Evolutionary conservation across 2,113 vertebrate genomes (phyloP).

Genomic region (Nerophis lumbriciformis): DNA sequence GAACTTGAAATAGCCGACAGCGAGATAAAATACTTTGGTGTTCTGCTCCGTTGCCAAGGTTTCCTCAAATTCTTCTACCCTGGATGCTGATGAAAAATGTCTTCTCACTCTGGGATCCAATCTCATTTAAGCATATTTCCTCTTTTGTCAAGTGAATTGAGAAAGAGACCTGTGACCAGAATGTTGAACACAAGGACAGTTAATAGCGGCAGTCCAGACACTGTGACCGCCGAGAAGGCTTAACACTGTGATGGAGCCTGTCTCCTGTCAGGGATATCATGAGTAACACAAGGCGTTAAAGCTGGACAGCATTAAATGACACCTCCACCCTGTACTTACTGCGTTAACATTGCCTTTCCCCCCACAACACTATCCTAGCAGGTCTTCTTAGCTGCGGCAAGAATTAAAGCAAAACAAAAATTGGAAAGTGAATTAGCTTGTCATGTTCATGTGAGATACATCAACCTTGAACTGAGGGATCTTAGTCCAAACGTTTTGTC

Average conservation of each 20-base stretch:
- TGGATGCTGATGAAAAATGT: slow-evolving; percentile 32
- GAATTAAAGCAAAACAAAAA: not conserved
- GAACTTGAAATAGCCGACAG: slow-evolving; percentile 7
- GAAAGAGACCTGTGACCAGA: slow-evolving; percentile 25
- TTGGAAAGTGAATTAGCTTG: not conserved
- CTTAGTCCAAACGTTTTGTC: slow-evolving; percentile 29
- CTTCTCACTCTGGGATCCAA: slow-evolving; percentile 29
- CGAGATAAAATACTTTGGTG: slow-evolving; percentile 21
- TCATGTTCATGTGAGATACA: not conserved
- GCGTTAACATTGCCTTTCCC: not conserved
- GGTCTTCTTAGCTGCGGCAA: not conserved
- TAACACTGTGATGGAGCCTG: slow-evolving; percentile 16
- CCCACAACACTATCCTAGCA: not conserved
- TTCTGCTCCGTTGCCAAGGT: slow-evolving; percentile 27
- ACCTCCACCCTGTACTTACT: too few species aligned
- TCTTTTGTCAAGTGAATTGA: slow-evolving; percentile 47
- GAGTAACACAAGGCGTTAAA: slow-evolving; percentile 12
- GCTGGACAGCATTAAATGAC: slow-evolving; percentile 11
- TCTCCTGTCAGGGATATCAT: slow-evolving; percentile 12
- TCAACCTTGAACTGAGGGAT: slow-evolving; percentile 18
- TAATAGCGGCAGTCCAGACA: slow-evolving; percentile 35
- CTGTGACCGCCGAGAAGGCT: slow-evolving; percentile 26
- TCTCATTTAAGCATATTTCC: slow-evolving; percentile 45
- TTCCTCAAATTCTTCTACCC: slow-evolving; percentile 19
- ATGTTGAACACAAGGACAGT: slow-evolving; percentile 35